These are phyloP conservation scores for Temnothorax rugatulus DNA, from an alignment of 2,888 invertebrate species.

Conservation along the genomic window DNA sequence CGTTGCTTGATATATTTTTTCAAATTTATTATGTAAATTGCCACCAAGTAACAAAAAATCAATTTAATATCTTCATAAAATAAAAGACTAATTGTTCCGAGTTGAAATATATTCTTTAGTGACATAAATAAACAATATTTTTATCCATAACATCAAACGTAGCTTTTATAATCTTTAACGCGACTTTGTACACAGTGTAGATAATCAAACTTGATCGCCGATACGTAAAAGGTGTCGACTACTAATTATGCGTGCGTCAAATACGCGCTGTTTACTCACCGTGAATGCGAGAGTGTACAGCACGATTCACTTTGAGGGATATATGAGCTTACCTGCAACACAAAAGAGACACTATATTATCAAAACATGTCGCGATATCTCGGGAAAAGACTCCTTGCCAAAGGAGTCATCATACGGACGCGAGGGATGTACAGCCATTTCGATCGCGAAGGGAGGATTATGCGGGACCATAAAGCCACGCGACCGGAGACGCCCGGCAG, in stretches of 20 bases:
- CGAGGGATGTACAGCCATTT: slow-evolving; percentile 62
- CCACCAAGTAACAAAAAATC: neutral
- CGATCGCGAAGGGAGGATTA: slow-evolving; percentile 76
- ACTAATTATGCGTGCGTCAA: slow-evolving; percentile 82
- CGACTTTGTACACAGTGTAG: neutral
- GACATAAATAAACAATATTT: neutral
- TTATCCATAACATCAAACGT: neutral
- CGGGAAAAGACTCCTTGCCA: slow-evolving; percentile 13
- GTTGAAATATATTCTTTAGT: neutral
- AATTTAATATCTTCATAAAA: neutral
- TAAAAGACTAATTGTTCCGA: neutral
- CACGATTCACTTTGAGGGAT: slow-evolving; percentile 65
- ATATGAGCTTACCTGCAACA: slow-evolving; percentile 82
- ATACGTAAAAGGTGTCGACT: slow-evolving; percentile 73
- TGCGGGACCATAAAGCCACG: slow-evolving; percentile 83
- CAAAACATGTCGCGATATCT: slow-evolving; percentile 50
- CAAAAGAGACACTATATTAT: slow-evolving; percentile 76
- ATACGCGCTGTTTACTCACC: slow-evolving; percentile 83
- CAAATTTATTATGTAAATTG: neutral
- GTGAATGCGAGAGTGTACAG: slow-evolving; percentile 70
- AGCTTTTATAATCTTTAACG: slow-evolving; percentile 1
- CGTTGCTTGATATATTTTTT: neutral
- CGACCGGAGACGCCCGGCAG: slow-evolving; percentile 85
- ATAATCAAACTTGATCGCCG: slow-evolving; percentile 1
- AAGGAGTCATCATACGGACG: slow-evolving; percentile 46